phyloP scores from a whole-genome alignment of 2,113 vertebrate species.

The Lota lota region DNA sequence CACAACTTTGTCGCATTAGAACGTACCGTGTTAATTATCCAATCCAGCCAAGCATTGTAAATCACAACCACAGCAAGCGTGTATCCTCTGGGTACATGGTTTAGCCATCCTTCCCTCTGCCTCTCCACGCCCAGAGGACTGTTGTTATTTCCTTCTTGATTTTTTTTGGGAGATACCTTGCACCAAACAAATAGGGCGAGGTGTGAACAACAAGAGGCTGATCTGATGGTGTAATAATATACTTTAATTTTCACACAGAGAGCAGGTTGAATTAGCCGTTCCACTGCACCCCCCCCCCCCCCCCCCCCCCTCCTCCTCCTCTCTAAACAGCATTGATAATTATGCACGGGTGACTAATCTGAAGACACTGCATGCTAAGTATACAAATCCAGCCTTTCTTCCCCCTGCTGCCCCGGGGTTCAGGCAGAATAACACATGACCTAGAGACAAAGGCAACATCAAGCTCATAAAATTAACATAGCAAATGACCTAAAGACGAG shows the following conservation, averaged over 20 bases:
- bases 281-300: constrained; percentile 71
- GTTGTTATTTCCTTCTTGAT: constrained; percentile 6
- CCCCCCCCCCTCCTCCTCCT: constrained; percentile 10
- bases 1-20: not conserved
- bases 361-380: constrained; percentile 89
- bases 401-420: constrained; percentile 78
- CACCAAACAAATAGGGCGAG: constrained; percentile 70
- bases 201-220: constrained; percentile 74
- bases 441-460: constrained; percentile 88
- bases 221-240: constrained; percentile 71
- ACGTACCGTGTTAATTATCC: constrained; percentile 19
- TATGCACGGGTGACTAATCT: constrained; percentile 90
- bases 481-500: constrained; percentile 91
- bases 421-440: constrained; percentile 86
- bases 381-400: constrained; percentile 88
- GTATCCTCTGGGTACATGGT: constrained; percentile 27
- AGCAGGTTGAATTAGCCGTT: constrained; percentile 89
- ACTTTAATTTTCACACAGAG: constrained; percentile 84
- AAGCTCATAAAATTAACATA: constrained; percentile 97
- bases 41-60: constrained; percentile 8
- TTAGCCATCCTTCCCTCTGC: not conserved
- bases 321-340: constrained; percentile 89
- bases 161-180: constrained; percentile 43
- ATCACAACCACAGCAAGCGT: constrained; percentile 26
- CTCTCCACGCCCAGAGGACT: constrained; percentile 43